Base-by-base conservation (phyloP, 2,797 vertebrate species). In the Adrianichthys oophorus region DNA sequence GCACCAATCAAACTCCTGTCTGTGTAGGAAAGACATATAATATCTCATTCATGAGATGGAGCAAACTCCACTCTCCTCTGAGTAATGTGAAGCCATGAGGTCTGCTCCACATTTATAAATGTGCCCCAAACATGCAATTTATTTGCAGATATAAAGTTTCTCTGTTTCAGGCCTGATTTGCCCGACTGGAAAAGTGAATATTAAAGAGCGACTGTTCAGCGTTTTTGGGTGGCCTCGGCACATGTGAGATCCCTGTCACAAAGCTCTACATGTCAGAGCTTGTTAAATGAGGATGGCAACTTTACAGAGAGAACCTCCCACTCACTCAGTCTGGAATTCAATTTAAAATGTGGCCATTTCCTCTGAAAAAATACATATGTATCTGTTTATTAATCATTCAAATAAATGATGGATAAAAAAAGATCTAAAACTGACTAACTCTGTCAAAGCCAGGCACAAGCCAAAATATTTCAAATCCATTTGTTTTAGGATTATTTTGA, bases 151-250 rank as follows among this genome's bases (percentile, higher is more conserved):
- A 89, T 86, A 85, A 79, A 73, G 76, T 88, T 85, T 84, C 87
- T 55, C 68, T 74, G 62, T 84, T 87, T 85, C 76, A 83, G 69
- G 63, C 65, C 65, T 74, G 83, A 87, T 90, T 75, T 86, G 81
- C 85, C 69, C 80, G 82, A 83, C 62, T 89, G 84, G 82, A 87
- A 88, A 89, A 89, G 82, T 85, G 87, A 86, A 86, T 87, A 90
- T 84, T 80, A 69, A 83, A 54, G 69, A 79, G 70, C 78, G 82
- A 65, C 60, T 79, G 76, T 77, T 87, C 77, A 83, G 84, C 78
- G 49, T 78, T 89, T 88, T 78, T 88, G 86, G 82, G 85, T 90
- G 87, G 86, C 83, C 86, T 48, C 57, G n/a, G 42, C 75, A 74
- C 59, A 69, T 78, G 69, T 72, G 67, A 79, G 75, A 83, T 69